Conservation (phyloP, 2,888 invertebrate species). For the Noctua comes region DNA sequence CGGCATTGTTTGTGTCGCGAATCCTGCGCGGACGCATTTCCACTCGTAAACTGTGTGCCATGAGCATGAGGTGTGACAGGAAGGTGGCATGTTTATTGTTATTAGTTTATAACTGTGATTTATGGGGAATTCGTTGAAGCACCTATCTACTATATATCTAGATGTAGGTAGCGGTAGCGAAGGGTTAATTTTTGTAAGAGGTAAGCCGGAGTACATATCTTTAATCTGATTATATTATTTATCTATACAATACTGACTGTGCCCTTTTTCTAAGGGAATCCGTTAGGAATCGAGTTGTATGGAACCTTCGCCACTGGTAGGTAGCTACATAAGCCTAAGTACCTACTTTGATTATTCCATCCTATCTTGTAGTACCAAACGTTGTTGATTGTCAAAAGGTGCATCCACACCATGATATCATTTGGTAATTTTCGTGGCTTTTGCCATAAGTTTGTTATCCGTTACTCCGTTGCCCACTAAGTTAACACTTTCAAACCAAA, state of each 20-base stretch:
- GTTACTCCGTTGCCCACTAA: no score
- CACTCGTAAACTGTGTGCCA: constrained; percentile 53
- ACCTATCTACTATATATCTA: neutral
- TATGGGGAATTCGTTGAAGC: constrained; percentile 19
- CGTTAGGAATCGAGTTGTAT: no score
- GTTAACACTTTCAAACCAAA: no score
- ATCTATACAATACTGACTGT: no score
- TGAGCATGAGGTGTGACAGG: constrained; percentile 41
- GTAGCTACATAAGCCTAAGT: neutral
- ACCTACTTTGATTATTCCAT: neutral
- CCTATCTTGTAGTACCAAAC: neutral
- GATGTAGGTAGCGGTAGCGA: no score
- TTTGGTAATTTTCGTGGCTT: neutral
- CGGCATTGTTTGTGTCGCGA: constrained; percentile 63
- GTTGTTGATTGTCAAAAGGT: neutral
- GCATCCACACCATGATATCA: neutral
- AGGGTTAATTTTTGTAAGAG: no score
- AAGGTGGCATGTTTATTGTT: constrained; percentile 35
- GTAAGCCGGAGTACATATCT: no score
- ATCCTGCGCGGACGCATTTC: constrained; percentile 58
- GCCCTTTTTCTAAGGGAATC: no score
- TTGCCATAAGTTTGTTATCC: no score
- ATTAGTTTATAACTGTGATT: constrained; percentile 36
- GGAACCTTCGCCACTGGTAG: no score
- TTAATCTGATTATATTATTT: no score